Percentiles rank a stretch among this genome's conserved stretches.
Evolutionary conservation across 2,888 invertebrate genomes (phyloP).

Genomic region (Epsilonema sp.): DNA sequence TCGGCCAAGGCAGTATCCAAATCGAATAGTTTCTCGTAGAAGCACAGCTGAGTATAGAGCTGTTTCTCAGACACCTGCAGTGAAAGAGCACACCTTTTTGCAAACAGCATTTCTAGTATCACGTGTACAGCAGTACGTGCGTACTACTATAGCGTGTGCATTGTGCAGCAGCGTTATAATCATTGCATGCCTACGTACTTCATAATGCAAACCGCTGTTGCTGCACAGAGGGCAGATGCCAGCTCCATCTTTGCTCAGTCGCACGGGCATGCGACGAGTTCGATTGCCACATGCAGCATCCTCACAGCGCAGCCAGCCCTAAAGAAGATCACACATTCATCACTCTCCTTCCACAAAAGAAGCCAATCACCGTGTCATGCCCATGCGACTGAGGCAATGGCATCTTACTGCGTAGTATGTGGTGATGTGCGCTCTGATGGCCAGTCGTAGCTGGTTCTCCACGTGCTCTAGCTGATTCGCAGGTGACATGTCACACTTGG

Average conservation of each 20-base stretch:
- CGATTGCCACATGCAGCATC: slow-evolving; percentile 26
- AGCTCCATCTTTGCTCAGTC: slow-evolving; percentile 21
- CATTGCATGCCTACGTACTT: slow-evolving; percentile 3
- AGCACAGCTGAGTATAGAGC: slow-evolving; percentile 5
- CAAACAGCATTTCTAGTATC: too few species aligned
- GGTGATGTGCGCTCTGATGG: slow-evolving; percentile 45
- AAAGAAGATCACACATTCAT: slow-evolving; percentile 2
- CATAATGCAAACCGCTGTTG: background rate
- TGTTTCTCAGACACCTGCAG: slow-evolving; percentile 3
- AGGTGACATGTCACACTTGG: slow-evolving; percentile 43
- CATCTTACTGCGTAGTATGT: slow-evolving; percentile 49
- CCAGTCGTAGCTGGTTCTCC: slow-evolving; percentile 50
- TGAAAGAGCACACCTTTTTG: too few species aligned
- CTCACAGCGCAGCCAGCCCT: slow-evolving; percentile 31
- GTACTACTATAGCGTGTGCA: too few species aligned
- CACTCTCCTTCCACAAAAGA: too few species aligned
- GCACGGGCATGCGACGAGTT: slow-evolving; percentile 22
- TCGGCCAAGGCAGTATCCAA: background rate
- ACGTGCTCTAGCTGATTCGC: slow-evolving; percentile 46
- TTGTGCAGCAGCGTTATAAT: too few species aligned
- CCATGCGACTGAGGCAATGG: too few species aligned
- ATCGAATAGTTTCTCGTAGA: slow-evolving; percentile 5
- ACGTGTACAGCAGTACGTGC: too few species aligned
- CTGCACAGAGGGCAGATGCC: slow-evolving; percentile 27
- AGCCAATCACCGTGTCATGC: too few species aligned